phyloP scores from a whole-genome alignment of 1,140 invertebrate species.

The Ctenoplectra terminalis region DNA sequence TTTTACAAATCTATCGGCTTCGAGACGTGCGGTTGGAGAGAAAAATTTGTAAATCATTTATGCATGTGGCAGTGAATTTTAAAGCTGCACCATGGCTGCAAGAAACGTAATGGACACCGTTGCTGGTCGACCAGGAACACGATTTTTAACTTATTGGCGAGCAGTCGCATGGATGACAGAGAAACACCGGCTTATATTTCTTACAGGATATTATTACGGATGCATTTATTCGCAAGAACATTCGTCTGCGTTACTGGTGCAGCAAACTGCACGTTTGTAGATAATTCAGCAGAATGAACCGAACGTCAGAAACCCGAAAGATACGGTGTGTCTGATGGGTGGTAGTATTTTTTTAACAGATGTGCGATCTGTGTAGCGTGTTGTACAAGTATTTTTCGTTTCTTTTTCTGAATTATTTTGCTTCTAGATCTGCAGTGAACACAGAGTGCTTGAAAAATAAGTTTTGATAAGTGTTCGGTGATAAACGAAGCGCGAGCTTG shows the following conservation, averaged over 20 bases:
- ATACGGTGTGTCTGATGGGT: too few relatives aligned
- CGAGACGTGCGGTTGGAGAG: not conserved
- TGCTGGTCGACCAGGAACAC: not conserved
- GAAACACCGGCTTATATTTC: not conserved
- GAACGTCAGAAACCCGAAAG: not conserved
- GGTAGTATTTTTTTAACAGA: not conserved
- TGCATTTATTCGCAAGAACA: not conserved
- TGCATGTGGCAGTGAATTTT: conserved; percentile 11
- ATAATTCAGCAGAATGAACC: not conserved
- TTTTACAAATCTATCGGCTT: conserved; percentile 48
- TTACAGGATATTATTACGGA: not conserved
- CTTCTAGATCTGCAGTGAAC: too few relatives aligned
- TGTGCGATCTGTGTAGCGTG: not conserved
- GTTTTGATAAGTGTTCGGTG: too few relatives aligned
- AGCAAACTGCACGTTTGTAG: not conserved
- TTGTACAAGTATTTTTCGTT: too few relatives aligned
- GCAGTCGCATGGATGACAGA: not conserved
- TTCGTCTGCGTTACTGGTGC: not conserved
- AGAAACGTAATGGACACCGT: not conserved
- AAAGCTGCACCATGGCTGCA: not conserved
- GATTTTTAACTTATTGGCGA: conserved; percentile 27
- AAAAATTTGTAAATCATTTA: conserved; percentile 47
- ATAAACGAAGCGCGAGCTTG: too few relatives aligned
- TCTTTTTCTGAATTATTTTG: not conserved
- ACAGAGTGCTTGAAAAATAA: too few relatives aligned